These are phyloP conservation scores for Stenichneumon culpator DNA, from an alignment of 2,888 invertebrate genomes.

Conservation along the genomic window DNA sequence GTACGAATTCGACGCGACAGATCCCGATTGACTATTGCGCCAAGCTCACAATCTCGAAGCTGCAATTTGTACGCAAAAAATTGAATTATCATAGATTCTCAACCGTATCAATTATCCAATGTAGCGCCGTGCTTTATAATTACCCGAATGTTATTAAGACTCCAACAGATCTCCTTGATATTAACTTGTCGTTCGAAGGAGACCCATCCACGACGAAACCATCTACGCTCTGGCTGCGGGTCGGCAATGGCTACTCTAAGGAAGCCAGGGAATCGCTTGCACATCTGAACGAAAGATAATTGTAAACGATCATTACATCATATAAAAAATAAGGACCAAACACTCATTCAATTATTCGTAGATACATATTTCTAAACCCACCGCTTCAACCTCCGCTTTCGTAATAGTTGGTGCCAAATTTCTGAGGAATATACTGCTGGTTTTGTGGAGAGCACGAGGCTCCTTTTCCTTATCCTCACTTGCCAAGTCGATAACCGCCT, in stretches of 20 bases:
- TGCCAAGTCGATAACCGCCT: conserved; percentile 83
- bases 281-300: conserved; percentile 87
- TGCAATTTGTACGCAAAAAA: conserved; percentile 81
- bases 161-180: conserved; percentile 99
- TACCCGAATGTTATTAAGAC: conserved; percentile 96
- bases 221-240: conserved; percentile 97
- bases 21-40: conserved; percentile 98
- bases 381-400: conserved; percentile 97
- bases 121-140: conserved; percentile 53
- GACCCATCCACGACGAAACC: conserved; percentile 99
- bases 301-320: conserved; percentile 15
- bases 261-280: conserved; percentile 96
- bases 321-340: not conserved
- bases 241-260: conserved; percentile 98
- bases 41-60: conserved; percentile 96
- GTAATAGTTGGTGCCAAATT: conserved; percentile 98
- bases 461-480: conserved; percentile 85
- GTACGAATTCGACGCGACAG: conserved; percentile 96
- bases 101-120: not conserved
- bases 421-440: conserved; percentile 98
- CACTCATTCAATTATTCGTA: not conserved
- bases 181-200: conserved; percentile 98
- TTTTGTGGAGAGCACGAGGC: conserved; percentile 95
- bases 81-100: conserved; percentile 1
- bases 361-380: conserved; percentile 84